Conservation (phyloP, 2,797 vertebrate species). For the Phataginus tricuspis region DNA sequence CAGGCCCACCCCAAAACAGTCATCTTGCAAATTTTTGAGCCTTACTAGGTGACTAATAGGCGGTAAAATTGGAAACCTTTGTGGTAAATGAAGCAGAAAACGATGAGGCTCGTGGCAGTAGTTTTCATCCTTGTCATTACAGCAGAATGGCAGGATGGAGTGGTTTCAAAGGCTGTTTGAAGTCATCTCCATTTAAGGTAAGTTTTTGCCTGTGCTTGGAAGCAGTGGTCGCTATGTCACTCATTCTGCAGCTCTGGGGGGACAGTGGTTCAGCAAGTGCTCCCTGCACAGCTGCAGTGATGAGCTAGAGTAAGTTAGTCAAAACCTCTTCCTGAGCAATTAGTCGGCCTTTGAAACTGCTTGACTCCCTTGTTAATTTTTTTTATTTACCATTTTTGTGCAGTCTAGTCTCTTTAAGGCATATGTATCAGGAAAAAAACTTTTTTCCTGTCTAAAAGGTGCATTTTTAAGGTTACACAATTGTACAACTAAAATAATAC, state of each 20-base stretch:
- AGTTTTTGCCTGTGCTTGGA: background rate
- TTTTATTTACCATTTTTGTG: background rate
- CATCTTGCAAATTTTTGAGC: background rate
- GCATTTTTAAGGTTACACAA: background rate
- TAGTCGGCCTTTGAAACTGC: background rate
- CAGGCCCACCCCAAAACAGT: background rate
- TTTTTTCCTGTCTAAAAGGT: background rate
- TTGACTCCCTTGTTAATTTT: background rate
- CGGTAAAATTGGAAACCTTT: background rate
- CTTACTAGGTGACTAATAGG: background rate
- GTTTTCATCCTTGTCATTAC: conserved; percentile 20
- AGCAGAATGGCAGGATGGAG: conserved; percentile 46
- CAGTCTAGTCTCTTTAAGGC: background rate
- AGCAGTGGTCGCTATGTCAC: background rate
- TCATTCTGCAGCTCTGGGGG: background rate
- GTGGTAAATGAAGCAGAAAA: background rate
- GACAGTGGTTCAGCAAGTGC: background rate
- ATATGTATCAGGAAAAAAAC: background rate
- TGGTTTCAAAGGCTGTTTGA: conserved; percentile 7
- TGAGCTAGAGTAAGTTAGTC: background rate
- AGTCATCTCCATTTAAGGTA: background rate
- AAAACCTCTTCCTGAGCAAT: background rate
- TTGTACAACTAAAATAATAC: background rate
- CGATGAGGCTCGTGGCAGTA: background rate
- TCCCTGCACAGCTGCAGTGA: background rate